Evolutionary conservation across 2,888 invertebrate genomes (phyloP), one percentile per base, ranked within the genome.

Genomic region (Leucophora obtusa): DNA sequence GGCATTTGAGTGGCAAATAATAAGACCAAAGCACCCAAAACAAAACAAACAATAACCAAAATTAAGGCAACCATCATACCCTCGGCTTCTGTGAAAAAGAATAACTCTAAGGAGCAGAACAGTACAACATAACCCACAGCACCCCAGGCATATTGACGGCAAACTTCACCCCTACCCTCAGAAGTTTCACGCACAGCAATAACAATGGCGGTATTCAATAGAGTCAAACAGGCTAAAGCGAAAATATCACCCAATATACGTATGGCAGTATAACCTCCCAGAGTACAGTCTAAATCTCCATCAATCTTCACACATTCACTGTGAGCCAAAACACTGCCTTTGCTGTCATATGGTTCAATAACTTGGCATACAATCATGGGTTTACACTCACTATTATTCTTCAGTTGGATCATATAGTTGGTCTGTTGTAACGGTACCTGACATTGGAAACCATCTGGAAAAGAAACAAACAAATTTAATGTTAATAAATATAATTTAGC

Each of bases 181-280:
- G 95, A 95, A 0, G 95, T 96, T 88, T 96, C 96, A 38, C 95
- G 92, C 0, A 96, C 95, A 0, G 95, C 95, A 80, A 96, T 95
- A n/a, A 96, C 94, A 54, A 95, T 93, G 0, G 95, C 95, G 0
- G 95, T 93, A 69, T 94, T 94, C 1, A 96, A 89, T 7, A 96
- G 87, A 0, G 95, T 93, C 7, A 95, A 90, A 0, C 93, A 94
- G 0, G 95, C 94, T 35, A 94, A 93, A 10, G 95, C 93, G 89
- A 95, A 95, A 59, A 95, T 93, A 86, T 96, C 96, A 0, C 94
- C 95, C 71, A 95, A 86, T 28, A 94, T 92, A 87, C 93, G 92
- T 51, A 95, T 91, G 10, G 93, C 87, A 50, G 95, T 90, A 86
- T 96, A 96, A 54, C 92, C 91, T 93, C 94, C 94, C 87, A 95